Percentiles rank a stretch among this genome's conserved stretches.
Conservation (phyloP, 1,140 invertebrate species). For the Panonychus citri region DNA sequence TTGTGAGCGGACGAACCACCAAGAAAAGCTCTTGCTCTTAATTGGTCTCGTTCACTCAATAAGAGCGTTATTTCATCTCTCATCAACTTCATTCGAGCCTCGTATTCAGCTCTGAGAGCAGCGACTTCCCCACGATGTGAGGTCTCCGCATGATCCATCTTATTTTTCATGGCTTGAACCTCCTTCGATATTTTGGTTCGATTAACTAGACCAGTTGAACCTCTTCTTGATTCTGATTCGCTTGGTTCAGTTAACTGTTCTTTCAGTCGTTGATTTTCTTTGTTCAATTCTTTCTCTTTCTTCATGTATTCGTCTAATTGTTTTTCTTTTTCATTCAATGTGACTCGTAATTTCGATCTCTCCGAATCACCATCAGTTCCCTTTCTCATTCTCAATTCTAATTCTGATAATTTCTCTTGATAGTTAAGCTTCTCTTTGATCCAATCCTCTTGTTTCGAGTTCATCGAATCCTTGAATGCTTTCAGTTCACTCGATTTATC, state of each 20-base stretch:
- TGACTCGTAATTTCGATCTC: conserved; percentile 36
- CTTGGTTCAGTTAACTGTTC: conserved; percentile 62
- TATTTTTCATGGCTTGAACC: conserved; percentile 18
- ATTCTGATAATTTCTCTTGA: conserved; percentile 32
- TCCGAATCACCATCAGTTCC: conserved; percentile 30
- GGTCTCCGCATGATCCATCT: conserved; percentile 49
- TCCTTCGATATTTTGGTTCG: conserved; percentile 27
- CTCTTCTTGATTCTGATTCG: neutral
- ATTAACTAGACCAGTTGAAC: conserved; percentile 3
- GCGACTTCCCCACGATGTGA: conserved; percentile 54
- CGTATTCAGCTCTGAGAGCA: conserved; percentile 63
- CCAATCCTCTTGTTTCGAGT: conserved; percentile 40
- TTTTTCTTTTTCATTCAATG: conserved; percentile 43
- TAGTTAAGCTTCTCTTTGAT: conserved; percentile 43
- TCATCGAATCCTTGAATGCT: conserved; percentile 36
- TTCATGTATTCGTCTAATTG: conserved; percentile 46
- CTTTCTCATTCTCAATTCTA: conserved; percentile 20
- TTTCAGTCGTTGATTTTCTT: conserved; percentile 41
- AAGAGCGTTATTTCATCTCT: conserved; percentile 59
- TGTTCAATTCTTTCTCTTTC: conserved; percentile 40
- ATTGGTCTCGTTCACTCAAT: conserved; percentile 25
- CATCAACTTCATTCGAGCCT: conserved; percentile 57
- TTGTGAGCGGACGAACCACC: neutral
- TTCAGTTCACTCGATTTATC: conserved; percentile 38
- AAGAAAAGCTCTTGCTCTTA: conserved; percentile 15